Base-by-base conservation (phyloP, 1,140 invertebrate genomes). In the Seison nebaliae region DNA sequence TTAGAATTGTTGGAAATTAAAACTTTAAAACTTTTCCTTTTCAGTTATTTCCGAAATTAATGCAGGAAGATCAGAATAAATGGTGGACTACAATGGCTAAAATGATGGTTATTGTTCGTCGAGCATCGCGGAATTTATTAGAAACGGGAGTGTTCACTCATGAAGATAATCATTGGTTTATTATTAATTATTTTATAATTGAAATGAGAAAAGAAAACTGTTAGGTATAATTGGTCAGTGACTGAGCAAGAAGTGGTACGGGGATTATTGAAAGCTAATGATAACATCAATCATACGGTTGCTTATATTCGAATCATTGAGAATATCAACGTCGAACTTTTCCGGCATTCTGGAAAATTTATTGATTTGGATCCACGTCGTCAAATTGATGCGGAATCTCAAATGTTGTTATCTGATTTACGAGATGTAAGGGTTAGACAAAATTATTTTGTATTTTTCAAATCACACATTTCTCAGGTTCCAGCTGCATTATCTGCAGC, bases 191-290 rank as follows among this genome's bases (percentile, higher is more conserved):
- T 45, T 23, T 6, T 6, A 37, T 28, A 12, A 1, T 33, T 3
- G 19, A 31, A 19, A 38, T 34, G 24, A 32, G 20, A 28, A 23
- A 38, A 23, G 4, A 11, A 34, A 0, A 44, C 18, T 36, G 14
- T 22, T 20, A 9, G 24, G 24, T n/a, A 26, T n/a, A 9, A 9
- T 26, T 9, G 24, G 2, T 32, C n/a, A 65, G 86, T 94, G 8
- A 94, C 86, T 1, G 86, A 94, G 62, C 61, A 84, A 34, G 86
- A 94, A 64, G 80, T 93, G 0, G 88, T 88, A 40, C 81, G 86
- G 47, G 84, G 86, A 0, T 67, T 91, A 23, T 53, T 94, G 8
- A 80, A 76, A 47, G 83, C 88, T 0, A 76, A 78, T 48, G 83
- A 88, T 48, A 84, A 80, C 0, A 81, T 80, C 54, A 84, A 88